A percentile compares a stretch with the other conserved stretches of the same genome.
phyloP scores from a whole-genome alignment of 2,888 invertebrate genomes.

The Ornithoptera priamus region DNA sequence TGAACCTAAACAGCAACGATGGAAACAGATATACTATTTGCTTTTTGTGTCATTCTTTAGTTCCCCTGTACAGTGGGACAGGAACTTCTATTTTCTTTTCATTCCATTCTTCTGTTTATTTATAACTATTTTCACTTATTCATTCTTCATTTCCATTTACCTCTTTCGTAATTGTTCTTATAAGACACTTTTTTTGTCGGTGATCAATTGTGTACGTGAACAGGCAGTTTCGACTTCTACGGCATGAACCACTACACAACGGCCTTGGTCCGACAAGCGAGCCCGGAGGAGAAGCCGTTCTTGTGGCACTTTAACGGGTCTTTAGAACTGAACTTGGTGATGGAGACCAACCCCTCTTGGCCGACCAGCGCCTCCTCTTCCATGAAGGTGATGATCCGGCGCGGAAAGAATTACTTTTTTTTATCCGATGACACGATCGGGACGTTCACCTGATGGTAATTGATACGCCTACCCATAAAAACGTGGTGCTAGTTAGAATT shows the following conservation, averaged over 20 bases:
- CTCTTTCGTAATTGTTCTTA: neutral
- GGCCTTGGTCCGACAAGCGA: conserved; percentile 35
- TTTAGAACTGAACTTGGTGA: conserved; percentile 23
- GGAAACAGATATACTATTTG: no score
- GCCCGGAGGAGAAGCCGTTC: conserved; percentile 18
- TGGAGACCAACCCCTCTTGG: conserved; percentile 27
- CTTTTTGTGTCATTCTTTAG: no score
- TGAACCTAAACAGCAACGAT: no score
- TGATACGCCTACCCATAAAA: no score
- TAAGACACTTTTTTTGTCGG: neutral
- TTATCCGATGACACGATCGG: no score
- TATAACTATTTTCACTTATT: neutral
- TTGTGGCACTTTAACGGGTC: conserved; percentile 30
- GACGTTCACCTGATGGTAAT: no score
- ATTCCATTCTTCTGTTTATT: neutral
- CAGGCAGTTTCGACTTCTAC: conserved; percentile 74
- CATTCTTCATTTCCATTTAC: neutral
- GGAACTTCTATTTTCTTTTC: neutral
- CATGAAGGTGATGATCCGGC: conserved; percentile 23
- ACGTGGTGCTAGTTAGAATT: no score
- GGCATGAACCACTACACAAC: conserved; percentile 75
- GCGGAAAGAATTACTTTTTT: no score
- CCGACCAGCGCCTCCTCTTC: conserved; percentile 15
- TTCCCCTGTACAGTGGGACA: neutral
- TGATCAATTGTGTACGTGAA: neutral